These are phyloP conservation scores for Apamea anceps DNA, from an alignment of 2,888 invertebrate genomes.

Conservation along the genomic window DNA sequence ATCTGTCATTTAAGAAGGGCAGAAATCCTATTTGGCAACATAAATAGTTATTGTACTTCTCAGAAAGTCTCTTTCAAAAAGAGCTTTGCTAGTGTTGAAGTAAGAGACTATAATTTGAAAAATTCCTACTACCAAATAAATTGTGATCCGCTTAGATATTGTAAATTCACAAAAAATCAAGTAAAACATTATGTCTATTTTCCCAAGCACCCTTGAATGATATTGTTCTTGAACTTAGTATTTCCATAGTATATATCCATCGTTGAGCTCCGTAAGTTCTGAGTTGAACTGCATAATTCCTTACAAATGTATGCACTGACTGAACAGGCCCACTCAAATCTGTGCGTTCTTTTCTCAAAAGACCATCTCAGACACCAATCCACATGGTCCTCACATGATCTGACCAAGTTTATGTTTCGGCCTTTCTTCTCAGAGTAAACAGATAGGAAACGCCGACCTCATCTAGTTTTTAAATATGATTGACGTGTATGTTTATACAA, in stretches of 20 bases:
- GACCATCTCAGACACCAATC: neutral
- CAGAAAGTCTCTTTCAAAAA: neutral
- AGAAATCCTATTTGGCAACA: neutral
- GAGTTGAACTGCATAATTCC: no score
- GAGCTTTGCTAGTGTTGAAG: neutral
- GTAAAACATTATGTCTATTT: neutral
- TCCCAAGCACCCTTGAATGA: neutral
- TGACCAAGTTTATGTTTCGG: neutral
- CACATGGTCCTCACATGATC: no score
- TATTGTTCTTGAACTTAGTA: no score
- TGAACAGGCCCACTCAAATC: neutral
- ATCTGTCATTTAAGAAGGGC: no score
- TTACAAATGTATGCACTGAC: no score
- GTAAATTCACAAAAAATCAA: neutral
- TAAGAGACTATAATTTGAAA: neutral
- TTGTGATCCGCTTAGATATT: neutral
- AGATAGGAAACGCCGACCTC: neutral
- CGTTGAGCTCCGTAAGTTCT: no score
- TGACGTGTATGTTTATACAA: neutral
- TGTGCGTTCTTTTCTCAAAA: neutral
- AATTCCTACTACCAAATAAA: neutral
- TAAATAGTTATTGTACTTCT: neutral
- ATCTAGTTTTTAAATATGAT: neutral
- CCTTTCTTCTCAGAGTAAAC: neutral
- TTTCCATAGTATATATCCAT: neutral